phyloP scores from a whole-genome alignment of 2,888 invertebrate species.

The Zygaena filipendulae region DNA sequence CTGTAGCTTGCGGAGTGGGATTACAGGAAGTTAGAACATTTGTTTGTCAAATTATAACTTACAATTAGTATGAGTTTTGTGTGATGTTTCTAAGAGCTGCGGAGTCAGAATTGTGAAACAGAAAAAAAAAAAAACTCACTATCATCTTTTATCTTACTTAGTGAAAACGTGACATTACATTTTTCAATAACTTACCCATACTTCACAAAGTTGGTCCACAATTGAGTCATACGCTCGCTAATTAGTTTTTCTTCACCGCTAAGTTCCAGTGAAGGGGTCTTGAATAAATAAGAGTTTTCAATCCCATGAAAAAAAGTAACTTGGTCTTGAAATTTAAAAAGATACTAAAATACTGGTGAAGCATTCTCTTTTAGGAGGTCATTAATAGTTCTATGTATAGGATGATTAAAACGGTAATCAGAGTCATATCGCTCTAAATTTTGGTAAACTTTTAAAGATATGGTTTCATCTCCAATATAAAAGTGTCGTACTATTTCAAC shows the following conservation, averaged over 20 bases:
- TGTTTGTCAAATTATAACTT: no score
- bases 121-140: background rate
- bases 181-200: conserved; percentile 49
- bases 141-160: no score
- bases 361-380: conserved; percentile 38
- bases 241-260: conserved; percentile 32
- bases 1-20: conserved; percentile 34
- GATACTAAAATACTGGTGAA: conserved; percentile 39
- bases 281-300: no score
- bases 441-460: conserved; percentile 26
- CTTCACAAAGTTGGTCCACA: conserved; percentile 56
- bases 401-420: conserved; percentile 45
- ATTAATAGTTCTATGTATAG: conserved; percentile 36
- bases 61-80: no score
- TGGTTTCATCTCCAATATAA: conserved; percentile 45
- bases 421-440: conserved; percentile 41
- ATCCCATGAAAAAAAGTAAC: no score
- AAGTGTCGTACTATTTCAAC: conserved; percentile 36
- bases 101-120: background rate
- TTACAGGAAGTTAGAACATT: conserved; percentile 33
- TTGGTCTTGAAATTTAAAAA: no score
- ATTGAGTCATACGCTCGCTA: conserved; percentile 32
- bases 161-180: no score
- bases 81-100: no score
- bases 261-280: conserved; percentile 12